Evolutionary conservation across 2,113 vertebrate species (phyloP).

Genomic region (Dipodomys stephensi): DNA sequence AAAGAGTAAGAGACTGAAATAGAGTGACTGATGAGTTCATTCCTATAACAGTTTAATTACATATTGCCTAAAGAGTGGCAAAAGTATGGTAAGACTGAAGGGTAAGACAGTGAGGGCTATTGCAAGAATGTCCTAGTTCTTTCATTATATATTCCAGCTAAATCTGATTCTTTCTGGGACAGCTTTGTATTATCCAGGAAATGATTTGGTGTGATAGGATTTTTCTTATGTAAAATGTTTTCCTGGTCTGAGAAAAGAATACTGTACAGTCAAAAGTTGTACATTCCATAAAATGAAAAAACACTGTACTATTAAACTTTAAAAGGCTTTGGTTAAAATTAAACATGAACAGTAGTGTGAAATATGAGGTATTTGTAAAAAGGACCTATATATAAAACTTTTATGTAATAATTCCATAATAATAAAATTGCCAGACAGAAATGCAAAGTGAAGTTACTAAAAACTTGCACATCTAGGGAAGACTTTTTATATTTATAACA

Average conservation of each 20-base stretch:
- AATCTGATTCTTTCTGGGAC: neutral
- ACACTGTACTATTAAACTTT: neutral
- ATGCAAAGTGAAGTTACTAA: slow-evolving; percentile 4
- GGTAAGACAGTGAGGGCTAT: neutral
- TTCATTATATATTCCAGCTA: neutral
- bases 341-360: neutral
- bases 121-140: neutral
- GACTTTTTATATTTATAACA: slow-evolving; percentile 34
- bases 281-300: slow-evolving; percentile 9
- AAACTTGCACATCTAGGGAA: neutral
- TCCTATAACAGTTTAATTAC: slow-evolving; percentile 22
- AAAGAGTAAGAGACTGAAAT: slow-evolving; percentile 42
- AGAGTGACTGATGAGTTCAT: neutral
- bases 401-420: slow-evolving; percentile 50
- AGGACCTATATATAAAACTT: neutral
- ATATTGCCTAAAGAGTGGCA: slow-evolving; percentile 20
- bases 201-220: slow-evolving; percentile 6
- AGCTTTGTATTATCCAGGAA: slow-evolving; percentile 21
- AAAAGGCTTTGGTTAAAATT: slow-evolving; percentile 17
- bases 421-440: slow-evolving; percentile 48
- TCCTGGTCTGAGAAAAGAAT: slow-evolving; percentile 33
- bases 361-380: slow-evolving; percentile 28
- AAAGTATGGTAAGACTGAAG: neutral
- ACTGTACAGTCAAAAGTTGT: slow-evolving; percentile 18
- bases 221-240: slow-evolving; percentile 40